Base-by-base conservation (phyloP, 1,140 invertebrate species). In the Trichogramma pretiosum region DNA sequence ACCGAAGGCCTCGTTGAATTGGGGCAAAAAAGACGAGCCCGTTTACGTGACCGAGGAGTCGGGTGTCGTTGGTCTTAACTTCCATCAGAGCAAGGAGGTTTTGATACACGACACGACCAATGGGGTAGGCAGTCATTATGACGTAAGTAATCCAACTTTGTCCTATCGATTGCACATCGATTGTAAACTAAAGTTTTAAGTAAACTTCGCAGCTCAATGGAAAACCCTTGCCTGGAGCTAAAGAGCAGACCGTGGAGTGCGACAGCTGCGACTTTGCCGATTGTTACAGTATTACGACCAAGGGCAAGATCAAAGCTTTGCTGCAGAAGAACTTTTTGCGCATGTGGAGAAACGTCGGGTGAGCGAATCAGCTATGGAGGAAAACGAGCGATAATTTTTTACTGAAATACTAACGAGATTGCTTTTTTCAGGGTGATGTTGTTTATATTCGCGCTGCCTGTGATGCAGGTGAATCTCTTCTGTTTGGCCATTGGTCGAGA, bases 401-500 rank as follows among this genome's bases (percentile, higher is more conserved):
- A n/a, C n/a, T n/a, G n/a, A n/a, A n/a, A n/a, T n/a, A n/a, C n/a
- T n/a, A 41, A 26, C 37, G 11, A 50, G n/a, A n/a, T n/a, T n/a
- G n/a, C n/a, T n/a, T n/a, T n/a, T 56, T 58, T 8, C 57, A 88
- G 87, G 33, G 83, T 93, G 16, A 88, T 93, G 81, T 68, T 89
- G 48, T 96, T 96, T 70, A 90, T 95, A 59, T 91, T 95, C 60
- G 83, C 85, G 9, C 70, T 97, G 56, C 93, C 93, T 23, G 85
- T 92, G 2, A 83, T 91, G 70, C 91, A 97, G 75, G 90, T 92
- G n/a, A 85, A 94, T 36, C 77, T 96, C 3, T 97, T 98, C 75
- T 97, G 93, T 67, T 64, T 94, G 52, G 89, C 92, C 18, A 93
- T 97, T 54, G 93, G 93, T 46, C 78, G 87, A 21, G 88, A 93